Conservation (phyloP, 2,113 vertebrate genomes). For the Laticauda laticaudata region DNA sequence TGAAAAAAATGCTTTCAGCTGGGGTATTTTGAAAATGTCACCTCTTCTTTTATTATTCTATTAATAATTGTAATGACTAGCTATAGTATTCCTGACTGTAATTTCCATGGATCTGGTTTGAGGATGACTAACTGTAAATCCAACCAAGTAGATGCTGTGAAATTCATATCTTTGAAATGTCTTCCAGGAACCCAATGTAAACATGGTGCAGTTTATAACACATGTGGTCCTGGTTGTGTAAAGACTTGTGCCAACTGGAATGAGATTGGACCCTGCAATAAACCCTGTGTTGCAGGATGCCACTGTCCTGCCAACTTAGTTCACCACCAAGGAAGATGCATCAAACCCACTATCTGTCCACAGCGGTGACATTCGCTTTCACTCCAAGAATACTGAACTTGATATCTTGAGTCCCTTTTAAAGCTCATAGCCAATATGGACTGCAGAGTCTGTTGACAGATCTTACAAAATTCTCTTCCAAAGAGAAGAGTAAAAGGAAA, state of each 20-base stretch:
- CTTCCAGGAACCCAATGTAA: conserved; percentile 89
- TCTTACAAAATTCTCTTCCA: conserved; percentile 34
- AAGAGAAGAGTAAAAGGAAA: conserved; percentile 45
- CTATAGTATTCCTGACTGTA: not conserved
- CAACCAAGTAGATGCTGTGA: not conserved
- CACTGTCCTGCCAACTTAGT: conserved; percentile 94
- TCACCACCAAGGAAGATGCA: conserved; percentile 88
- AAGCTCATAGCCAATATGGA: conserved; percentile 62
- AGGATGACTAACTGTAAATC: not conserved
- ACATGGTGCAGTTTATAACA: conserved; percentile 91
- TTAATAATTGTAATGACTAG: conserved; percentile 1
- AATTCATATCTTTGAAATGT: conserved; percentile 20
- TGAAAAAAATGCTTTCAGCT: not conserved
- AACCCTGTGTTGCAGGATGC: conserved; percentile 91
- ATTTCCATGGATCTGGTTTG: not conserved
- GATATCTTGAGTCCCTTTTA: conserved; percentile 29
- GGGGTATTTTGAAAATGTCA: not conserved
- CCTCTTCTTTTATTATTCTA: not conserved
- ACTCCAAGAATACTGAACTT: conserved; percentile 43
- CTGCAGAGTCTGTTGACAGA: conserved; percentile 52
- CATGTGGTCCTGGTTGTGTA: conserved; percentile 92
- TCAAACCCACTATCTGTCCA: conserved; percentile 91
- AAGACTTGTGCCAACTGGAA: conserved; percentile 99
- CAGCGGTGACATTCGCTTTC: conserved; percentile 83
- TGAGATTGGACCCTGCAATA: conserved; percentile 89